Conservation (phyloP, 1,140 invertebrate species). For the Drosophila simulans region DNA sequence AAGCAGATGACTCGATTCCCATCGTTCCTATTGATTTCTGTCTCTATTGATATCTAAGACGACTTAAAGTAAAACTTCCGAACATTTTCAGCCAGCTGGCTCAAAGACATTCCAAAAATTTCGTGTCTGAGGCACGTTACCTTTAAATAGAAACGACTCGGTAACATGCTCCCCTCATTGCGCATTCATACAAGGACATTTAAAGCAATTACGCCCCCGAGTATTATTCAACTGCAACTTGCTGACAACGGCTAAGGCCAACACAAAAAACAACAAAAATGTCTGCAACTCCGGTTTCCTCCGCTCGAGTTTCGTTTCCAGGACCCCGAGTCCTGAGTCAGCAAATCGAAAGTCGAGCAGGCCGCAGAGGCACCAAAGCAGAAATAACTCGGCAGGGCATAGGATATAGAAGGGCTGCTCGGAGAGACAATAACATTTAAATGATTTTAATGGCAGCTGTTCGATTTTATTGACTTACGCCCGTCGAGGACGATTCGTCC, state of each 20-base stretch:
- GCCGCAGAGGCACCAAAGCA: constrained; percentile 76
- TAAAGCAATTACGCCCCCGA: constrained; percentile 78
- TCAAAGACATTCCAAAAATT: constrained; percentile 3
- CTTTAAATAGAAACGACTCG: constrained; percentile 54
- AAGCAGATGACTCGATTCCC: constrained; percentile 26
- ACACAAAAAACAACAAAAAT: constrained; percentile 73
- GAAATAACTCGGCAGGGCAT: constrained; percentile 63
- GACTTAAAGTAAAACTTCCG: constrained; percentile 27
- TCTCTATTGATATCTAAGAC: constrained; percentile 18
- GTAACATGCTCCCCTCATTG: constrained; percentile 46
- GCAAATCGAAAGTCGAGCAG: constrained; percentile 54
- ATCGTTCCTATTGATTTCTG: constrained; percentile 18
- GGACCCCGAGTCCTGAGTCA: constrained; percentile 55
- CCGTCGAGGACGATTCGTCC: constrained; percentile 14
- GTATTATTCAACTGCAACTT: constrained; percentile 81
- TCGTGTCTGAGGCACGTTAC: constrained; percentile 39
- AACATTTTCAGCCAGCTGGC: background rate
- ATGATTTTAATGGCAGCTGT: constrained; percentile 83
- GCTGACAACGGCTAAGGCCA: constrained; percentile 58
- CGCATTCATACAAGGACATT: constrained; percentile 79
- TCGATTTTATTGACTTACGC: constrained; percentile 79
- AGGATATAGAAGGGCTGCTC: constrained; percentile 22
- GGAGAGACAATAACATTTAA: constrained; percentile 82
- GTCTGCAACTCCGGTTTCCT: constrained; percentile 35
- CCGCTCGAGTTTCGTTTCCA: constrained; percentile 6